A percentile compares a stretch with the other conserved stretches of the same genome.
Conservation (phyloP, 2,797 vertebrate genomes). For the Rhinoraja longicauda region DNA sequence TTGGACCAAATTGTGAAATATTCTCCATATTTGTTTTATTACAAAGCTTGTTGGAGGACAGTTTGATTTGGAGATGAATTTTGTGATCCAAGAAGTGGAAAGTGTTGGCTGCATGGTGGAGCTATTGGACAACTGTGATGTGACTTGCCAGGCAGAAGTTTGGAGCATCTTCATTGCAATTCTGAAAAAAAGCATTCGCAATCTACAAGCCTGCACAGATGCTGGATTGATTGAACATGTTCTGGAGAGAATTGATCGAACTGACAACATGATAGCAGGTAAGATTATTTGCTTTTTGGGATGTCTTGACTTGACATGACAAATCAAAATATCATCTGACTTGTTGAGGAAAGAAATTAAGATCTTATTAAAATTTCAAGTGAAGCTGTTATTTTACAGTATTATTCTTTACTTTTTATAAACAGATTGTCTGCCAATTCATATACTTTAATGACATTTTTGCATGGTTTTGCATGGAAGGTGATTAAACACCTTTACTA, state of each 20-base stretch:
- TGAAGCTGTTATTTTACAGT: not conserved
- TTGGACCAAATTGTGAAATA: not conserved
- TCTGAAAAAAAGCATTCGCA: constrained; percentile 91
- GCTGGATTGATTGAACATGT: constrained; percentile 82
- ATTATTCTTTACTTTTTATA: not conserved
- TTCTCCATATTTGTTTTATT: constrained; percentile 37
- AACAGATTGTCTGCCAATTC: not conserved
- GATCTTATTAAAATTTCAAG: not conserved
- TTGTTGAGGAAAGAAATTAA: not conserved
- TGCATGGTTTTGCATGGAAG: not conserved
- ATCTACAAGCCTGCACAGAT: constrained; percentile 85
- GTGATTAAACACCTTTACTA: not conserved
- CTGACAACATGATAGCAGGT: constrained; percentile 94
- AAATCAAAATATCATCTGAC: not conserved
- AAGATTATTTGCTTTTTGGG: constrained; percentile 37
- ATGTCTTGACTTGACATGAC: not conserved
- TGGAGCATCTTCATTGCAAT: constrained; percentile 98
- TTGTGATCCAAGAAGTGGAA: constrained; percentile 92
- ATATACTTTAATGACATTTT: not conserved
- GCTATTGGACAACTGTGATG: constrained; percentile 83
- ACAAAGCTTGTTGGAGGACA: constrained; percentile 84
- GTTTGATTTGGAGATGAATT: constrained; percentile 98
- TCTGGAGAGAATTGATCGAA: constrained; percentile 72
- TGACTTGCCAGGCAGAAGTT: constrained; percentile 89
- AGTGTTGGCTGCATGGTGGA: constrained; percentile 92